phyloP scores from a whole-genome alignment of 2,888 invertebrate genomes.

The Brachylomia viminalis region DNA sequence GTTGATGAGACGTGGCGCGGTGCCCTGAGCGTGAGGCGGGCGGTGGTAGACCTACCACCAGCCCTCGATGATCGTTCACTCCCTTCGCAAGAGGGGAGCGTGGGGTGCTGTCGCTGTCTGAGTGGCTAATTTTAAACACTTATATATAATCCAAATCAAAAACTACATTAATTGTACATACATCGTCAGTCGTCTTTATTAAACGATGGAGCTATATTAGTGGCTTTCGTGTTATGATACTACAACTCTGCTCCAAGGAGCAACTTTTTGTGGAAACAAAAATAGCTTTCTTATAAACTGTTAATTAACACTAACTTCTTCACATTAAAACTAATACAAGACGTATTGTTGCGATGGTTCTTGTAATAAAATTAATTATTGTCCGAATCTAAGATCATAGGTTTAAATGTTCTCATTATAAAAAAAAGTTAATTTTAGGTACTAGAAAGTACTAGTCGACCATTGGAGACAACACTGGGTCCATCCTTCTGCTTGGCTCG shows the following conservation, averaged over 20 bases:
- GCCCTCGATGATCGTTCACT: conserved; percentile 58
- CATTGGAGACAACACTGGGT: too few relatives aligned
- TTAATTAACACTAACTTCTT: too few relatives aligned
- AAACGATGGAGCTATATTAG: conserved; percentile 1
- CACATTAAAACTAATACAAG: too few relatives aligned
- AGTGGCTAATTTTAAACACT: conserved; percentile 11
- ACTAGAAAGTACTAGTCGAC: too few relatives aligned
- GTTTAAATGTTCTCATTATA: too few relatives aligned
- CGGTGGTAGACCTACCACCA: conserved; percentile 51
- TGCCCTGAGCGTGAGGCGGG: conserved; percentile 61
- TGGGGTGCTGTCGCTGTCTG: conserved; percentile 23
- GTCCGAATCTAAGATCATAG: too few relatives aligned
- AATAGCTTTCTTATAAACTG: too few relatives aligned
- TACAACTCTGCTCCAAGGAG: neutral
- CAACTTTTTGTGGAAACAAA: neutral
- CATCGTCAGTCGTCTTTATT: neutral
- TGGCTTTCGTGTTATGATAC: neutral
- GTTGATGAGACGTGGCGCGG: conserved; percentile 61
- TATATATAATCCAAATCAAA: neutral
- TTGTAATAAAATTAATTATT: too few relatives aligned
- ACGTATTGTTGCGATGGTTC: too few relatives aligned
- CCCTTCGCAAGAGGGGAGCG: conserved; percentile 47
- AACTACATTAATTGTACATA: too few relatives aligned
- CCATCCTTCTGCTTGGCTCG: too few relatives aligned
- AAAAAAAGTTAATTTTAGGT: too few relatives aligned